Evolutionary conservation across 2,113 vertebrate species (phyloP), one percentile per base, ranked within the genome.

Genomic region (Neofelis nebulosa): DNA sequence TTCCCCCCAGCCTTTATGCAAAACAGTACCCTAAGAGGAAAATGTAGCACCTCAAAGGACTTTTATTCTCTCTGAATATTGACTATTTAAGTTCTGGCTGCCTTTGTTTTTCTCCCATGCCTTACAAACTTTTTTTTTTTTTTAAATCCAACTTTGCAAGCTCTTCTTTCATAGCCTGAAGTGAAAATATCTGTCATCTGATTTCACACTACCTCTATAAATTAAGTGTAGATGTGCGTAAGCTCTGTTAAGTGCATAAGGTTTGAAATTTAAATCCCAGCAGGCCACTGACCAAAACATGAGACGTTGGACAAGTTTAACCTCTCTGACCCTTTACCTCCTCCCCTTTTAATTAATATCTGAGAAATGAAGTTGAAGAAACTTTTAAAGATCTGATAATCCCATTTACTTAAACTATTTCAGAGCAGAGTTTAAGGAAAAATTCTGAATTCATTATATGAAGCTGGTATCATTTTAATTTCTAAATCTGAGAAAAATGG

Each of bases 391-490:
- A 79, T 74, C 41, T 87, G 91, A 66, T 93, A 85, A 73, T 78
- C 48, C 10, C 48, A 85, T 25, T 89, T 52, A 78, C 36, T 91
- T 91, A 82, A 97, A 95, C 25, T n/a, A 12, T 82, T 95, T 73
- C 76, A 95, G 61, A 76, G 3, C 21, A 83, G n/a, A 88, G 23
- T 93, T 73, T 82, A 79, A 85, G 33, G 29, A 93, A 95, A 93
- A 85, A 19, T 94, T 95, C 57, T 33, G 88, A 91, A 93, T 78
- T 57, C 45, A 89, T 78, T 89, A 25, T 81, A 48, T 86, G 68
- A 93, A 91, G 16, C 68, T 91, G 13, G 21, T 86, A 36, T 95
- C 33, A 80, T 92, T 95, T 92, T 83, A 95, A 63, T 97, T 97
- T 15, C 82, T 79, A 45, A 92, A 76, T 76, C 48, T 80, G 52